These are phyloP conservation scores for Papilio protenor DNA, from an alignment of 2,888 invertebrate genomes.

Conservation along the genomic window DNA sequence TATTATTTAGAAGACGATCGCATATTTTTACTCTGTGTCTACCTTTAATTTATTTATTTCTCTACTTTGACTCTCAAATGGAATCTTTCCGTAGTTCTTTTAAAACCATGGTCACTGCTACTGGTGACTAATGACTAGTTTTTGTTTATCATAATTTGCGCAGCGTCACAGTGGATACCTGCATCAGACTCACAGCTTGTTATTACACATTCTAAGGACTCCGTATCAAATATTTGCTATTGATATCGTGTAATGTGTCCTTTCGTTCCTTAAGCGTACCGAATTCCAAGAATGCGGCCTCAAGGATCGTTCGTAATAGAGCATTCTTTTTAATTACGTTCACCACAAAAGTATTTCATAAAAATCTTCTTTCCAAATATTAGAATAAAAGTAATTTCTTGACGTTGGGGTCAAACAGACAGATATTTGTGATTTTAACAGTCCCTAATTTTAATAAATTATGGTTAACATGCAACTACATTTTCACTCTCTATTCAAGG, in stretches of 20 bases:
- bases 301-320: constrained; percentile 1
- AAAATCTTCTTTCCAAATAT: neutral
- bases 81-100: too few relatives aligned
- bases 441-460: neutral
- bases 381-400: neutral
- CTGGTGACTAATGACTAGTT: neutral
- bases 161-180: neutral
- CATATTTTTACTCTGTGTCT: too few relatives aligned
- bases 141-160: neutral
- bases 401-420: neutral
- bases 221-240: constrained; percentile 11
- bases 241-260: constrained; percentile 11
- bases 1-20: too few relatives aligned
- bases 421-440: neutral
- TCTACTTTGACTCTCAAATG: too few relatives aligned
- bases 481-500: neutral
- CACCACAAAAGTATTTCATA: neutral
- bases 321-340: constrained; percentile 5
- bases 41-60: too few relatives aligned
- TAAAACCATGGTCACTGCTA: too few relatives aligned
- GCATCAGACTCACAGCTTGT: neutral
- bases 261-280: neutral
- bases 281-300: constrained; percentile 4
- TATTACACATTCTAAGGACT: neutral
- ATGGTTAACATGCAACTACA: neutral